Evolutionary conservation across 2,113 vertebrate genomes (phyloP).

Genomic region (Elaphurus davidianus): DNA sequence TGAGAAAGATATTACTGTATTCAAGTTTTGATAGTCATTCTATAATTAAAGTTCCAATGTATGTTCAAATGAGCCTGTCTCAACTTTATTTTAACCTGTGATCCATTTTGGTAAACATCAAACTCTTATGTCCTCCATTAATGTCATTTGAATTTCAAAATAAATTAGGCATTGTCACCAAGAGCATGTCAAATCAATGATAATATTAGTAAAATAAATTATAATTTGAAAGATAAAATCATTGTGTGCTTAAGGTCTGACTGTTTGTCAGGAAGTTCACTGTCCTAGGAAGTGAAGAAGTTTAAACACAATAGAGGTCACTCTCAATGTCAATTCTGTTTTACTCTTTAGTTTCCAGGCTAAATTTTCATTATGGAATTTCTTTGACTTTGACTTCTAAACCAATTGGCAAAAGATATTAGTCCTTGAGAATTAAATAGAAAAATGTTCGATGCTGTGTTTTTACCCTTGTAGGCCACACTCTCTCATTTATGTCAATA

Average conservation of each 20-base stretch:
- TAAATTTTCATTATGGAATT: neutral
- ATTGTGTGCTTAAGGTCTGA: conserved; percentile 62
- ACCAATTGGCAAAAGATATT: neutral
- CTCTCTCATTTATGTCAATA: neutral
- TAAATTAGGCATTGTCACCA: conserved; percentile 77
- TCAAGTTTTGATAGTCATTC: conserved; percentile 45
- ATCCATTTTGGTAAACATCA: conserved; percentile 70
- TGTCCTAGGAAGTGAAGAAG: conserved; percentile 33
- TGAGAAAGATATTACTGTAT: neutral
- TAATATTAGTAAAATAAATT: conserved; percentile 70
- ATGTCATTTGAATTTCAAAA: conserved; percentile 74
- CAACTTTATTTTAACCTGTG: conserved; percentile 73
- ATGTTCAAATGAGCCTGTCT: conserved; percentile 52
- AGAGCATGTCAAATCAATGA: conserved; percentile 72
- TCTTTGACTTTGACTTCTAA: neutral
- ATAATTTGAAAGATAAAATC: conserved; percentile 70
- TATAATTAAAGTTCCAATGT: conserved; percentile 61
- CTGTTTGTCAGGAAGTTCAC: conserved; percentile 60
- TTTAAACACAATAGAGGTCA: conserved; percentile 65
- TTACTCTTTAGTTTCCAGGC: conserved; percentile 34
- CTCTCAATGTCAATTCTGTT: conserved; percentile 52
- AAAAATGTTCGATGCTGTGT: neutral
- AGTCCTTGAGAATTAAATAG: neutral
- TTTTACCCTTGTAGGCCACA: neutral
- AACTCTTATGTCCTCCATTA: conserved; percentile 70